phyloP scores from a whole-genome alignment of 2,888 invertebrate genomes.

The Eumerus sabulonum region DNA sequence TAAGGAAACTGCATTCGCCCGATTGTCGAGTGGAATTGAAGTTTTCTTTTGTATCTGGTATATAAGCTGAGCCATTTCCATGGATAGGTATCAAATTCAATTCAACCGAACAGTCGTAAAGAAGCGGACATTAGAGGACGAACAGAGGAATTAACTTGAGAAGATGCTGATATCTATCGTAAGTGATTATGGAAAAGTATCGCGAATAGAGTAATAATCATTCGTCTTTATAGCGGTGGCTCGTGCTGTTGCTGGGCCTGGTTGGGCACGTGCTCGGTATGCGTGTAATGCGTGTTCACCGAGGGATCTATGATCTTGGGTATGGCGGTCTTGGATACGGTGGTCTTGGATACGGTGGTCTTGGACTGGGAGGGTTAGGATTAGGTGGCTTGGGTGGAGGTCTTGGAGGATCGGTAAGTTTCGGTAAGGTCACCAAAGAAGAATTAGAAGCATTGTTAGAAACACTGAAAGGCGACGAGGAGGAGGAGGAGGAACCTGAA shows the following conservation, averaged over 20 bases:
- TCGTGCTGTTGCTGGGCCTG: constrained; percentile 41
- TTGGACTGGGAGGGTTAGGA: constrained; percentile 59
- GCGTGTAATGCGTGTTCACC: constrained; percentile 49
- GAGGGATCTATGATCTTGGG: constrained; percentile 45
- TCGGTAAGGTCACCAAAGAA: constrained; percentile 73
- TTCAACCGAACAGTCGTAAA: constrained; percentile 27
- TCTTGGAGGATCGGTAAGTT: constrained; percentile 43
- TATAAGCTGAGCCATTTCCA: constrained; percentile 40
- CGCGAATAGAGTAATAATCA: background rate
- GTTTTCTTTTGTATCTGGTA: constrained; percentile 26
- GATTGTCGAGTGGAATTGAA: background rate
- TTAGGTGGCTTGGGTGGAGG: constrained; percentile 6
- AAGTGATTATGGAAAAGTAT: constrained; percentile 20
- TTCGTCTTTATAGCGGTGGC: constrained; percentile 43
- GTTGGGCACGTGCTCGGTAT: constrained; percentile 43
- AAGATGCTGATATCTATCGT: constrained; percentile 60
- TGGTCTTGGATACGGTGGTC: constrained; percentile 35
- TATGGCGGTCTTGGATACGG: constrained; percentile 58
- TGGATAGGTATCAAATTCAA: constrained; percentile 44
- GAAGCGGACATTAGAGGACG: constrained; percentile 34
- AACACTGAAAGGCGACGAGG: constrained; percentile 73
- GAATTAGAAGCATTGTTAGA: constrained; percentile 74
- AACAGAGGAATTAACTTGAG: constrained; percentile 23
- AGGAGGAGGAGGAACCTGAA: constrained; percentile 72
- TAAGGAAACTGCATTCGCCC: constrained; percentile 32